These are phyloP conservation scores for Rattus norvegicus DNA, from an alignment of 2,113 vertebrate species.

Conservation along the genomic window GRCr8 NC_086032.1:70405501-70406000, in stretches of 20 bases:
- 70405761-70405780: not conserved
- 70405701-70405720: not conserved
- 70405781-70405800: not conserved
- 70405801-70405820: not conserved
- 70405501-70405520: not conserved
- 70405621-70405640: not conserved
- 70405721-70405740: not conserved
- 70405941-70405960: not conserved
- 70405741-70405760: not conserved
- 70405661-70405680: not conserved
- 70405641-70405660: not conserved
- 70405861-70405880: not conserved
- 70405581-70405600: too few species aligned
- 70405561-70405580: too few species aligned
- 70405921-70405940: not conserved
- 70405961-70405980: not conserved
- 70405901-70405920: not conserved
- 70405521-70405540: not conserved
- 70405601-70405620: too few species aligned
- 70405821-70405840: not conserved
- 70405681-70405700: constrained; percentile 5
- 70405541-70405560: too few species aligned
- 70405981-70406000: too few species aligned
- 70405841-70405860: not conserved
- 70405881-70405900: not conserved